Evolutionary conservation across 2,888 invertebrate species (phyloP), one percentile per base, ranked within the genome.

Genomic region (Syritta pipiens): DNA sequence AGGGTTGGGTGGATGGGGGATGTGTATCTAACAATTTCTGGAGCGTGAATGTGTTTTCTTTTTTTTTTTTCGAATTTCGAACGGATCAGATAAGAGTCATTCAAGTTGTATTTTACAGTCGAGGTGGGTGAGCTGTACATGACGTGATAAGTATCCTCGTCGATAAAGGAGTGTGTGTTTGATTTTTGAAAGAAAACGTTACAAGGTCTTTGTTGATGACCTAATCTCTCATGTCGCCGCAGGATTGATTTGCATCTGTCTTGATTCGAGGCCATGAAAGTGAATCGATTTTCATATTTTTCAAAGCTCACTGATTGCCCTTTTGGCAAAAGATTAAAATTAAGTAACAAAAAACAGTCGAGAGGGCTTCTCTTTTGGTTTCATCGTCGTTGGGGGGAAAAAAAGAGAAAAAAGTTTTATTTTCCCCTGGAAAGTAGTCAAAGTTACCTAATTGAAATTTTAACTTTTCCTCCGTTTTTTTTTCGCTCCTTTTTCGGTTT

Each of bases 381-480:
- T 40, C n/a, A 9, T 40, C 35, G 6, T 12, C 17, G 24, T 4
- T 2, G n/a, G 20, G 19, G 42, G 19, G 44, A 44, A 63, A 42
- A 37, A 24, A 51, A 24, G 9, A 22, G 57, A 49, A n/a, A 35
- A 48, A 7, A 9, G 26, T 24, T 24, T 53, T 65, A 30, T 49
- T 46, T 19, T 20, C 12, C 42, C 37, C 46, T 37, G 12, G 46
- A 42, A 48, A 35, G 48, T 40, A 37, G 57, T 46, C 49, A 76
- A 57, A 71, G 57, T 77, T 65, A 59, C 57, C 57, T 71, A 65
- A 77, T 77, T 77, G 76, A 71, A 77, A 71, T 65, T 77, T 71
- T 26, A 65, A 71, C 51, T 65, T 76, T 69, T 67, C 24, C 24
- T 37, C 14, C 14, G n/a, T n/a, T n/a, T n/a, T n/a, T n/a, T n/a